These are phyloP conservation scores for Cephus cinctus DNA, from an alignment of 1,140 invertebrate genomes.

Conservation along the genomic window DNA sequence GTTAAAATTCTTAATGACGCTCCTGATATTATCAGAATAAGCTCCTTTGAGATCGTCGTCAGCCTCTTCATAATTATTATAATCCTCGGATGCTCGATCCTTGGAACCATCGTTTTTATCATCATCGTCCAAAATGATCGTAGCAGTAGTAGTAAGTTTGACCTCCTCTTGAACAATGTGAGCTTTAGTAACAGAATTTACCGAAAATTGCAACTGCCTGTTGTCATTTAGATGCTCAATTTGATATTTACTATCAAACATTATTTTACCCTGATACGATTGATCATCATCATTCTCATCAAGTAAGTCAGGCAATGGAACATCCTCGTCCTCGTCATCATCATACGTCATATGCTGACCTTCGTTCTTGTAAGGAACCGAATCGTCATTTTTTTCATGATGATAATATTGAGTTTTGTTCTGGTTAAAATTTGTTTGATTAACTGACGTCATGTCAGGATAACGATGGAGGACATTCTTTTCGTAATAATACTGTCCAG, in stretches of 20 bases:
- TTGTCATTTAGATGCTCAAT: background rate
- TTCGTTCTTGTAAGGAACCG: background rate
- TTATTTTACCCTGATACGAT: background rate
- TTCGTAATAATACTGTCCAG: constrained; percentile 58
- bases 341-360: background rate
- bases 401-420: constrained; percentile 31
- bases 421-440: constrained; percentile 36
- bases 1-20: background rate
- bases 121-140: background rate
- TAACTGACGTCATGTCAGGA: constrained; percentile 37
- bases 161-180: background rate
- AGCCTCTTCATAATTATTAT: background rate
- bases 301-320: background rate
- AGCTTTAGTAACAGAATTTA: background rate
- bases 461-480: constrained; percentile 58
- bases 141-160: constrained; percentile 1
- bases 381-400: constrained; percentile 27
- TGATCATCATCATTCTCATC: background rate
- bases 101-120: background rate
- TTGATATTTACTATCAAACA: constrained; percentile 1
- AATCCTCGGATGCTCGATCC: background rate
- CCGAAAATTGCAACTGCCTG: background rate
- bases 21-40: background rate
- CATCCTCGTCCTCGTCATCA: background rate
- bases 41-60: background rate